Percentiles rank a stretch among this genome's conserved stretches.
Conservation (phyloP, 2,113 vertebrate genomes). For the Ia io region DNA sequence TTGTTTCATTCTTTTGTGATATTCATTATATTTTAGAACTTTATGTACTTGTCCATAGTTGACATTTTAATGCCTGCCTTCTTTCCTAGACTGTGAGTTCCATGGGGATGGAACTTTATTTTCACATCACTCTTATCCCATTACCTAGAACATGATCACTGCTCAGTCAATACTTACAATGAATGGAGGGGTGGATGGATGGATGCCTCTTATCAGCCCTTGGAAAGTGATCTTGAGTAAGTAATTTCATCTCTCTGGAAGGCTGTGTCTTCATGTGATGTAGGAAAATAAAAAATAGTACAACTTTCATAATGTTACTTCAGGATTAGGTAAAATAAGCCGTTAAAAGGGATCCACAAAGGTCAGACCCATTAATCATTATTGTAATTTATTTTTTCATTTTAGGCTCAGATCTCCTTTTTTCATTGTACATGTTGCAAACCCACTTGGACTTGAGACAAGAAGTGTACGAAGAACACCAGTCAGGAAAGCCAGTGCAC, state of each 20-base stretch:
- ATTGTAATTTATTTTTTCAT: fast-evolving
- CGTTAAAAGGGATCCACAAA: neutral
- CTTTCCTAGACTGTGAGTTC: neutral
- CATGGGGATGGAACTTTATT: neutral
- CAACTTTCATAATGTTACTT: neutral
- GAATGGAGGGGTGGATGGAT: no score
- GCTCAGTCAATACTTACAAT: neutral
- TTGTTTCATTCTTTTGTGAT: neutral
- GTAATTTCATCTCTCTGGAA: neutral
- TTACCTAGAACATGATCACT: neutral
- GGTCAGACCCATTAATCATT: fast-evolving
- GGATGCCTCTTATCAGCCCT: neutral
- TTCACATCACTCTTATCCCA: neutral
- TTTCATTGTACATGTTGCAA: neutral
- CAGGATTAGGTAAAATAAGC: neutral
- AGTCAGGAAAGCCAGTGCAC: no score
- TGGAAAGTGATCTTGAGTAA: neutral
- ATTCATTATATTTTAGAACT: neutral
- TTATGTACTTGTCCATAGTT: neutral
- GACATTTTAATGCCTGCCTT: neutral
- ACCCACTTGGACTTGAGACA: neutral
- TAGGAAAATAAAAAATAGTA: neutral
- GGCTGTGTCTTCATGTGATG: neutral
- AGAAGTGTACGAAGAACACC: fast-evolving
- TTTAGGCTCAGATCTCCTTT: neutral